Evolutionary conservation across 2,888 invertebrate genomes (phyloP), one percentile per base, ranked within the genome.

Genomic region (Globia sparganii): DNA sequence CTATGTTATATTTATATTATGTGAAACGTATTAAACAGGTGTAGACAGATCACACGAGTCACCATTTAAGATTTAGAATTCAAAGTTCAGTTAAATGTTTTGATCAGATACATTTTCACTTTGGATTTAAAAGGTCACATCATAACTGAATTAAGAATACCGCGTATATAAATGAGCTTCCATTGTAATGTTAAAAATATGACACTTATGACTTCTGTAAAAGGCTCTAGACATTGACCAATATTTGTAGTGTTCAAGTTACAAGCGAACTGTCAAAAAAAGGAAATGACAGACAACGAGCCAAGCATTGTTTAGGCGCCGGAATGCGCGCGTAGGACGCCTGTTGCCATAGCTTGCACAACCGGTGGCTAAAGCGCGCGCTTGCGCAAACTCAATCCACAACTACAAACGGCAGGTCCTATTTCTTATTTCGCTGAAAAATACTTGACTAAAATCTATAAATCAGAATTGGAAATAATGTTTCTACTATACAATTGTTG

Each of bases 261-360:
- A 15, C 56, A 70, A 75, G 49, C 4, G 73, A 81, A 66, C 46
- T 72, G 77, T 77, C 80, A 77, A 86, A 86, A 83, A 86, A 80
- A 71, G 65, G 49, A 69, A 82, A 80, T 80, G 59, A 74, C 72
- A 70, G 69, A 80, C 69, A 68, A 71, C 46, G 28, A 66, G 56
- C n/a, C 59, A 34, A 77, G 81, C 79, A 88, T 88, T 88, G 73
- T 79, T 83, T 37, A 68, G 49, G 49, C 77, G 77, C 75, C 71
- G 90, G 91, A 92, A 93, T 92, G 91, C 84, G 82, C 86, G 91
- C 92, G 93, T 94, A 93, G 94, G 93, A 91, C 85, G 92, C 85
- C 89, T 91, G 92, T 91, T 90, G 87, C 90, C 89, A 76, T 76
- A 76, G 77, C 88, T 93, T 92, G 90, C 90, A 89, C 90, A 92